Percentiles rank a stretch among this genome's conserved stretches.
Conservation (phyloP, 2,797 vertebrate genomes). For the Mus minutoides region DNA sequence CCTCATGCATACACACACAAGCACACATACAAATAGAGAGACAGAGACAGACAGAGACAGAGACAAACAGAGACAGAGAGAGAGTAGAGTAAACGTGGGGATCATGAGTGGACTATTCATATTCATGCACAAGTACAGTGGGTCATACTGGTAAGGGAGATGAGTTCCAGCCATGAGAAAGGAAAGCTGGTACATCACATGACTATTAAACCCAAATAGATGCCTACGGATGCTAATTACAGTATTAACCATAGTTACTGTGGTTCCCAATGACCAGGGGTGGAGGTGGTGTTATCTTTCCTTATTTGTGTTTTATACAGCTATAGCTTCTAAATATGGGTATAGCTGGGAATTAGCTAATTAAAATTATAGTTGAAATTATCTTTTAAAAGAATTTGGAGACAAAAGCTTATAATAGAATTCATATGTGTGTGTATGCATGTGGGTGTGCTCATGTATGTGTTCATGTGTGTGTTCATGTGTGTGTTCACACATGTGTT, state of each 20-base stretch:
- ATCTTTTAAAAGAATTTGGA: not conserved
- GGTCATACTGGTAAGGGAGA: not conserved
- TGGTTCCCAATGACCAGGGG: not conserved
- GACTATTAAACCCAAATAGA: not conserved
- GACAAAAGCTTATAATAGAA: not conserved
- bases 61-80: not conserved
- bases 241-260: not conserved
- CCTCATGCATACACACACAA: not conserved
- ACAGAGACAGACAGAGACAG: no score
- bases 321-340: not conserved
- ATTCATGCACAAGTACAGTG: not conserved
- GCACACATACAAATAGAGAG: no score
- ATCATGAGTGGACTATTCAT: not conserved
- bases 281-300: not conserved
- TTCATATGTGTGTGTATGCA: not conserved
- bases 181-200: not conserved
- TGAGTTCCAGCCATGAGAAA: not conserved
- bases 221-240: not conserved
- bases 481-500: no score
- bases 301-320: not conserved
- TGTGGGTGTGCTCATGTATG: not conserved
- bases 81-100: not conserved
- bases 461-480: not conserved
- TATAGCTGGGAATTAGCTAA: not conserved
- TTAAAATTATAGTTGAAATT: slow-evolving; percentile 15